A percentile compares a stretch with the other conserved stretches of the same genome.
Evolutionary conservation across 2,797 vertebrate species (phyloP).

Genomic region (Syndactyla subalaris): DNA sequence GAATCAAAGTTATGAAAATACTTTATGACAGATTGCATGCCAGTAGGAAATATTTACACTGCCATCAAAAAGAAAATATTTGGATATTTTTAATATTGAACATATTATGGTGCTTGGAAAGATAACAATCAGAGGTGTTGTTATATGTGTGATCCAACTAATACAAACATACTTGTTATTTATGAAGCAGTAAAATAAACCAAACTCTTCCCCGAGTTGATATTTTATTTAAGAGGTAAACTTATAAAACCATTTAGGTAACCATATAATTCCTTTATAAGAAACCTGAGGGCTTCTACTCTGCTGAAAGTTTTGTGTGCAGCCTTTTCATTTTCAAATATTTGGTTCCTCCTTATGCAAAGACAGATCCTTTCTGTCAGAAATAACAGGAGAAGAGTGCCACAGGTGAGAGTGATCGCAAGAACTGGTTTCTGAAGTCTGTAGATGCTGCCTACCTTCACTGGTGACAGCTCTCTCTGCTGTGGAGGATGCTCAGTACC

Average conservation of each 20-base stretch:
- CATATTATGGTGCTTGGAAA: background rate
- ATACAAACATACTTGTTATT: background rate
- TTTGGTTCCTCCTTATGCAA: background rate
- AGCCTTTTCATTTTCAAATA: background rate
- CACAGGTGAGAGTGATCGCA: background rate
- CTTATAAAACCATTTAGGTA: constrained; percentile 16
- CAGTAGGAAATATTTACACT: background rate
- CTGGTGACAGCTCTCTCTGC: background rate
- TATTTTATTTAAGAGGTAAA: constrained; percentile 33
- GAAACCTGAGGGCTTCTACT: background rate
- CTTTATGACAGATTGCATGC: background rate
- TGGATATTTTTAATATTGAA: background rate
- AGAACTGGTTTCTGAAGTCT: background rate
- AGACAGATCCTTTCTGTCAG: background rate
- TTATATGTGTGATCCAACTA: background rate
- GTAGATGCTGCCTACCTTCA: background rate
- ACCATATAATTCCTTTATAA: constrained; percentile 8
- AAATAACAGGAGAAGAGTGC: background rate
- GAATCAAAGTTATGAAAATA: background rate
- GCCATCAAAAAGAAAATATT: background rate
- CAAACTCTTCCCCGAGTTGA: background rate
- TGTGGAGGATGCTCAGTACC: background rate
- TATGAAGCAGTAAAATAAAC: constrained; percentile 14
- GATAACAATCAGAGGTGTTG: background rate
- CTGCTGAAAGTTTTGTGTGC: background rate